Percentiles rank a stretch among this genome's conserved stretches.
phyloP scores from a whole-genome alignment of 2,888 invertebrate genomes.

The Spisula solida region DNA sequence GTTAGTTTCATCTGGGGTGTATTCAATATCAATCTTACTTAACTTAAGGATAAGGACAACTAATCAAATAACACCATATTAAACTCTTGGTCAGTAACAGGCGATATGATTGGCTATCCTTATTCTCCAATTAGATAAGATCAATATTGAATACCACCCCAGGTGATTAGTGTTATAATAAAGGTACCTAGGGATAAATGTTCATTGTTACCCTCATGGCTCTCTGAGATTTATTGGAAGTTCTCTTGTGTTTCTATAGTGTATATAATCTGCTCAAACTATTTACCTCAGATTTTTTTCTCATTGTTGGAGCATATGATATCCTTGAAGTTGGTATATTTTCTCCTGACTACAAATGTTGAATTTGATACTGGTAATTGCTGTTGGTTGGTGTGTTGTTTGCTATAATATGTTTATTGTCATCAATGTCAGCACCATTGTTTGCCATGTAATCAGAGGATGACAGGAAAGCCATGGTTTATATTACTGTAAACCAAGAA shows the following conservation, averaged over 20 bases:
- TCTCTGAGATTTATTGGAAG: not conserved
- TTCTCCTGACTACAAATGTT: not conserved
- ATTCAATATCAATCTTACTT: no score
- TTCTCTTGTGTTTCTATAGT: not conserved
- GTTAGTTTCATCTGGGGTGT: no score
- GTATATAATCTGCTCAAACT: not conserved
- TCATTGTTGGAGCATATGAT: not conserved
- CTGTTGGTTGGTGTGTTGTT: not conserved
- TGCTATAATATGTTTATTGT: not conserved
- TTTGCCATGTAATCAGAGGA: not conserved
- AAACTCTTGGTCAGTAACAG: no score
- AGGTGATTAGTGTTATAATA: no score
- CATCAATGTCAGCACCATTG: not conserved
- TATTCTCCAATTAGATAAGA: no score
- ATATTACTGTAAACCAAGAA: no score
- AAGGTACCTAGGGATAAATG: no score
- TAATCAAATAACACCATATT: no score
- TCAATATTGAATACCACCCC: no score
- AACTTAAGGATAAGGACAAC: no score
- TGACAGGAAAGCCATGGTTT: not conserved
- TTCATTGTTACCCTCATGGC: no score
- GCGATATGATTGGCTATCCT: no score
- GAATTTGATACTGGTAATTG: slow-evolving; percentile 13
- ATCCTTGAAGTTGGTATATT: not conserved
- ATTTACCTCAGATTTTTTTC: not conserved